Evolutionary conservation across 1,140 invertebrate genomes (phyloP), one percentile per base, ranked within the genome.

Genomic region (Ostrea denselamellosa): DNA sequence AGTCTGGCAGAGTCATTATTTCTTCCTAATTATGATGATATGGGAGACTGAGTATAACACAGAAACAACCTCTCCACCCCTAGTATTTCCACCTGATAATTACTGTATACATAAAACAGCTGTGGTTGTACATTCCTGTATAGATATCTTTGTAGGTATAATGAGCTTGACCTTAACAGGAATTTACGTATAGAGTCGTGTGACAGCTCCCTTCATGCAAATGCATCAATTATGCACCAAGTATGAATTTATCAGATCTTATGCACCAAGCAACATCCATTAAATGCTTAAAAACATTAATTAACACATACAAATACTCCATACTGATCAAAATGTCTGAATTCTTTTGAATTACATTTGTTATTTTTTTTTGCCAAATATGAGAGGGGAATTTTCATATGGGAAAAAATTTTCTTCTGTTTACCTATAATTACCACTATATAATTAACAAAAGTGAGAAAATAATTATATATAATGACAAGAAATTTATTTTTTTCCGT

Each of bases 1-100:
- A 25, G 68, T 34, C 68, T 71, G 68, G 68, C 14, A 34, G 28
- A 28, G 25, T 71, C 68, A 8, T 71, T 71, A 71, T 71, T 71
- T 71, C 68, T 25, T 5, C 5, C 68, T 71, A 71, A 71, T 71
- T 71, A 12, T 71, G 68, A 71, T 71, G 68, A 71, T 71, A 71
- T 28, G 68, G 68, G 28, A 71, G 68, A 14, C 28, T 71, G 68
- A 28, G 8, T 34, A 14, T 25, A 71, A 71, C 68, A 71, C 2
- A 71, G 25, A 71, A 28, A 71, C 28, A 0, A 28, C 68, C 68
- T 71, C 28, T 25, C 68, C 68, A 9, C 22, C 25, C 65, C 25
- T 28, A 8, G 14, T 62, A 8, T 71, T 25, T 71, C 25, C 25
- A 34, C 68, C 68, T 71, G 68, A 71, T 71, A 44, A 71, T 71